These are phyloP conservation scores for Apotomis betuletana DNA, from an alignment of 2,888 invertebrate genomes.

Conservation along the genomic window DNA sequence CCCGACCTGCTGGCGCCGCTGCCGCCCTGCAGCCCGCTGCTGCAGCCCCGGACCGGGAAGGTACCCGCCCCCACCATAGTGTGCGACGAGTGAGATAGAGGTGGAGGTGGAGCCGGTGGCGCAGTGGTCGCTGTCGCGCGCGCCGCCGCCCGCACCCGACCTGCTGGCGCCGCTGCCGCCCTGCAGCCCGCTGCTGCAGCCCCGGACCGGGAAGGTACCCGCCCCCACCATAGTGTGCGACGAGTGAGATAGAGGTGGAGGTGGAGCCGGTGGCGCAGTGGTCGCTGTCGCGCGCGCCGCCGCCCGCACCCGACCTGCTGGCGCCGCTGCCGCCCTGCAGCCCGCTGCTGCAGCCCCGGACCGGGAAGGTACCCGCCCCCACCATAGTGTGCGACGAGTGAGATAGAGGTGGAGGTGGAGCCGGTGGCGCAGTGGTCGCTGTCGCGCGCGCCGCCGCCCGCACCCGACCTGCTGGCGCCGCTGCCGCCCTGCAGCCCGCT, in stretches of 20 bases:
- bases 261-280: slow-evolving; percentile 95
- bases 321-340: slow-evolving; percentile 90
- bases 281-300: slow-evolving; percentile 88
- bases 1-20: slow-evolving; percentile 91
- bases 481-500: slow-evolving; percentile 88
- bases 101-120: slow-evolving; percentile 93
- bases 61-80: slow-evolving; percentile 60
- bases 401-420: slow-evolving; percentile 92
- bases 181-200: slow-evolving; percentile 85
- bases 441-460: slow-evolving; percentile 84
- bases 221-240: slow-evolving; percentile 84
- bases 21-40: slow-evolving; percentile 86
- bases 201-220: slow-evolving; percentile 56
- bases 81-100: slow-evolving; percentile 93
- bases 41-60: slow-evolving; percentile 61
- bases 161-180: slow-evolving; percentile 89
- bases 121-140: slow-evolving; percentile 93
- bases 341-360: slow-evolving; percentile 80
- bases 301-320: slow-evolving; percentile 86
- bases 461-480: slow-evolving; percentile 90
- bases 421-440: slow-evolving; percentile 96
- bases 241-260: slow-evolving; percentile 92
- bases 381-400: slow-evolving; percentile 89
- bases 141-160: slow-evolving; percentile 84
- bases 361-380: slow-evolving; percentile 52